phyloP scores from a whole-genome alignment of 2,888 invertebrate species.

The Zonitis immaculata region DNA sequence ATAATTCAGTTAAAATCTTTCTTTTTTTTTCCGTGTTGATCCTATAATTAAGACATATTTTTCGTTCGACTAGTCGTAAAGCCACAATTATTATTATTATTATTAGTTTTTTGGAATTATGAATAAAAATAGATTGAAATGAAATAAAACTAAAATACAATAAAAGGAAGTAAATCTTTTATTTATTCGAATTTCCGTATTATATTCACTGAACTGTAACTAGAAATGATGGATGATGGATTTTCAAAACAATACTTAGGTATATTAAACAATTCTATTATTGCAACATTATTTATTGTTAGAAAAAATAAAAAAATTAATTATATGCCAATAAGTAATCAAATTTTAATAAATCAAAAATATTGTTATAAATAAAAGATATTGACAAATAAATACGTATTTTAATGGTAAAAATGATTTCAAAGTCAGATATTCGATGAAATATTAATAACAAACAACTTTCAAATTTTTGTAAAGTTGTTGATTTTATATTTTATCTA shows the following conservation, averaged over 20 bases:
- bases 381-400: neutral
- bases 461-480: neutral
- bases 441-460: neutral
- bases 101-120: neutral
- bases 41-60: no score
- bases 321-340: neutral
- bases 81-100: no score
- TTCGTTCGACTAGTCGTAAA: no score
- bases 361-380: neutral
- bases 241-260: slow-evolving; percentile 20
- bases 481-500: neutral
- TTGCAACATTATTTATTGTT: slow-evolving; percentile 16
- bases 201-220: slow-evolving; percentile 26
- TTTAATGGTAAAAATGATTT: neutral
- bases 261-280: slow-evolving; percentile 11
- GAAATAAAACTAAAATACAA: slow-evolving; percentile 1
- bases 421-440: neutral
- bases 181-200: slow-evolving; percentile 28
- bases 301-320: neutral
- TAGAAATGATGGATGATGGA: slow-evolving; percentile 15
- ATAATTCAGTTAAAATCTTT: no score
- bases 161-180: slow-evolving; percentile 27
- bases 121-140: no score
- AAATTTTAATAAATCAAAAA: neutral
- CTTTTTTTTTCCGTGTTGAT: no score